phyloP scores from a whole-genome alignment of 2,113 vertebrate genomes.

The Delphinapterus leucas region DNA sequence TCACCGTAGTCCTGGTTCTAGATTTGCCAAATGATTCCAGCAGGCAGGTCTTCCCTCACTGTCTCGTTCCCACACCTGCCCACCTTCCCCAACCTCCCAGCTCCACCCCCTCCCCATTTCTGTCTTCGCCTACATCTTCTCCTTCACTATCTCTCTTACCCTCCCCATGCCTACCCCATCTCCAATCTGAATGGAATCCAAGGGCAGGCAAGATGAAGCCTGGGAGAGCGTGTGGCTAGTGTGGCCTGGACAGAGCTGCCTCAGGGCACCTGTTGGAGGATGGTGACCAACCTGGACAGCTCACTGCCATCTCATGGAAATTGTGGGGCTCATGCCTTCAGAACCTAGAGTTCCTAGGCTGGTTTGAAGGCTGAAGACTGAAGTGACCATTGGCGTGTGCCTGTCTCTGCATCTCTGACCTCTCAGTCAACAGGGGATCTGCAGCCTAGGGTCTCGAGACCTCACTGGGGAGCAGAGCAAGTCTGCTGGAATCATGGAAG shows the following conservation, averaged over 20 bases:
- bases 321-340: neutral
- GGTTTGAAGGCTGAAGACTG: neutral
- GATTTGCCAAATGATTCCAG: neutral
- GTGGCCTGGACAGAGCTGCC: neutral
- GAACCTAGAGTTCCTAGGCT: neutral
- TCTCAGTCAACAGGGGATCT: neutral
- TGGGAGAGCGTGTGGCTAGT: neutral
- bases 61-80: neutral
- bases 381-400: neutral
- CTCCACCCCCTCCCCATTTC: too few species aligned
- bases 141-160: neutral
- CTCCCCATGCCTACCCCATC: neutral
- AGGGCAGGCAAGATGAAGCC: neutral
- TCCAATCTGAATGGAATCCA: neutral
- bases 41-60: too few species aligned
- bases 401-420: neutral
- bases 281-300: neutral
- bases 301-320: neutral
- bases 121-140: neutral
- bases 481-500: neutral
- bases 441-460: neutral
- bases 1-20: neutral
- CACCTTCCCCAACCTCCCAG: neutral
- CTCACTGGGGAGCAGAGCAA: neutral
- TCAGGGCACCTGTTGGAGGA: neutral